phyloP scores from a whole-genome alignment of 2,888 invertebrate genomes.

The Drosophila setosimentum region DNA sequence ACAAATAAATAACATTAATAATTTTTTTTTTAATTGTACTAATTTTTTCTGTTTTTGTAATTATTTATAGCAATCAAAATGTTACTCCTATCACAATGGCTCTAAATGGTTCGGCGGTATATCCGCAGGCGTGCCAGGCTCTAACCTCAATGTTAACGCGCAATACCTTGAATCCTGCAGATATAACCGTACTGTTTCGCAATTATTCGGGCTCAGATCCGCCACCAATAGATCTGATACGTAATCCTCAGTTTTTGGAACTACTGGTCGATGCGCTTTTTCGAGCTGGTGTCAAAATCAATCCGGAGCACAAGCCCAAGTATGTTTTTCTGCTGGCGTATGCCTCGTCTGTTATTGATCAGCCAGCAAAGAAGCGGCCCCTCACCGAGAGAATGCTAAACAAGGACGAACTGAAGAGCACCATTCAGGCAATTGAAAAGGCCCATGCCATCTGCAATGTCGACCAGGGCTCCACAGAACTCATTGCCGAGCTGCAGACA shows the following conservation, averaged over 20 bases:
- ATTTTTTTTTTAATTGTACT: too few relatives aligned
- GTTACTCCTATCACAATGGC: conserved; percentile 99
- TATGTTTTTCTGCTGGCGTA: conserved; percentile 98
- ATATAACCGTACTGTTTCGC: conserved; percentile 96
- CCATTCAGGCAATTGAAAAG: conserved; percentile 96
- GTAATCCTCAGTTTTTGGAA: conserved; percentile 97
- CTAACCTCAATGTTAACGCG: conserved; percentile 98
- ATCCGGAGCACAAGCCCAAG: conserved; percentile 98
- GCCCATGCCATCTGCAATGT: conserved; percentile 96
- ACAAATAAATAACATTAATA: background rate
- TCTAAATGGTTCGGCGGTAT: conserved; percentile 94
- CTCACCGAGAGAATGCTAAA: conserved; percentile 87
- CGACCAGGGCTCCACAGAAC: conserved; percentile 96
- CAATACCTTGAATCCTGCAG: conserved; percentile 98
- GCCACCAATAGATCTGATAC: conserved; percentile 96
- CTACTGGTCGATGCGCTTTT: conserved; percentile 97
- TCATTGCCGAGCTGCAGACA: conserved; percentile 95
- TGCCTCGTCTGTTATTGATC: conserved; percentile 96
- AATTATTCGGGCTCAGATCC: conserved; percentile 95
- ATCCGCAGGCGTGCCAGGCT: conserved; percentile 96
- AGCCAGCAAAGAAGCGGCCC: conserved; percentile 89
- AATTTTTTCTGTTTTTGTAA: too few relatives aligned
- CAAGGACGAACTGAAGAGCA: conserved; percentile 96
- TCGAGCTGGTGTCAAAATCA: conserved; percentile 96
- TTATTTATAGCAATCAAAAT: conserved; percentile 89